Percentiles rank a stretch among this genome's conserved stretches.
These are phyloP conservation scores for Catharus minimus DNA, from an alignment of 2,113 vertebrate species.

Conservation along the genomic window DNA sequence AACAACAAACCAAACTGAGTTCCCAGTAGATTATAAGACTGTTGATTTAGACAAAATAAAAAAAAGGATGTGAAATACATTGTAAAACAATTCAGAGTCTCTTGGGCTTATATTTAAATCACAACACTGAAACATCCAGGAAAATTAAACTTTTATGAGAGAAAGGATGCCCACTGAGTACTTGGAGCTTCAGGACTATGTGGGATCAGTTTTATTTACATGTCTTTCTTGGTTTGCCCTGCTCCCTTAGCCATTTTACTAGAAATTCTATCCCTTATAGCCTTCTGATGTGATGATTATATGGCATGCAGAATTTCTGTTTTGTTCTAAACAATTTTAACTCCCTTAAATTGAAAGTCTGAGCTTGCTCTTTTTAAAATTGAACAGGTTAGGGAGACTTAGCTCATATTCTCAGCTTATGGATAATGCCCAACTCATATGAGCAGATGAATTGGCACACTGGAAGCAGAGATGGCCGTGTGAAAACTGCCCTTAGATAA, in stretches of 20 bases:
- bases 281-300: not conserved
- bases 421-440: not conserved
- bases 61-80: not conserved
- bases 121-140: not conserved
- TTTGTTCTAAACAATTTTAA: not conserved
- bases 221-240: not conserved
- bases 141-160: not conserved
- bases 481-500: not conserved
- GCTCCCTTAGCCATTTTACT: not conserved
- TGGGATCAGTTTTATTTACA: not conserved
- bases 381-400: not conserved
- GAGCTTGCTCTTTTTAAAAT: not conserved
- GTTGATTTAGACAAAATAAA: not conserved
- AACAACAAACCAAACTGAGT: not conserved
- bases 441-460: not conserved
- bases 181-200: not conserved
- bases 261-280: not conserved
- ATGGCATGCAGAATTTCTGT: not conserved
- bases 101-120: not conserved
- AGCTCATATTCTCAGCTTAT: not conserved
- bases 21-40: not conserved
- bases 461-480: not conserved
- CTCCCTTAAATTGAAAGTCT: not conserved
- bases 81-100: not conserved
- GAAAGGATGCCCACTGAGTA: not conserved